phyloP scores from a whole-genome alignment of 2,113 vertebrate genomes.

The Microcebus jonahi region DNA sequence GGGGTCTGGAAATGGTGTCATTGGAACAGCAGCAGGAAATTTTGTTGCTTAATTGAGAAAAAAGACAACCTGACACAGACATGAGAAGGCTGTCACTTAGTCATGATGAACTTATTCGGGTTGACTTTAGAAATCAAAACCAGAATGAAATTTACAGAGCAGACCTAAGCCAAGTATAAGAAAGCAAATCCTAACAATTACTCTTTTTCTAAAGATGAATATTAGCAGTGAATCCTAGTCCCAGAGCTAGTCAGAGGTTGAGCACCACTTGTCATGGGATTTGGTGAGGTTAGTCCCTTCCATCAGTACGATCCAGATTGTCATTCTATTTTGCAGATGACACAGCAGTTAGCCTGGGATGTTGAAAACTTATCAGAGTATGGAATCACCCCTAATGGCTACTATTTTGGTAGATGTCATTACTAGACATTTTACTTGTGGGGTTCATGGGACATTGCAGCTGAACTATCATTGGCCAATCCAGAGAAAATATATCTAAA shows the following conservation, averaged over 20 bases:
- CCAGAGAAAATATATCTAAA: neutral
- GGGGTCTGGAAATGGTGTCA: neutral
- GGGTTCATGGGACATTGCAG: neutral
- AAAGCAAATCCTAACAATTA: neutral
- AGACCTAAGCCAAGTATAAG: neutral
- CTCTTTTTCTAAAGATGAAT: neutral
- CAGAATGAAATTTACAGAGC: slow-evolving; percentile 22
- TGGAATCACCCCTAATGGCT: neutral
- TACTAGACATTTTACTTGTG: neutral
- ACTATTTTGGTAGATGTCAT: neutral
- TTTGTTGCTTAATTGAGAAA: neutral
- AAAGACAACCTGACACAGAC: neutral
- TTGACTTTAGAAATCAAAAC: neutral
- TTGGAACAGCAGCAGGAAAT: neutral
- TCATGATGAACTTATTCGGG: neutral
- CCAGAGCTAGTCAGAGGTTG: neutral
- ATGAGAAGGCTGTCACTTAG: neutral
- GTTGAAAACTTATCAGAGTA: neutral
- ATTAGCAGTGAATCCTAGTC: neutral
- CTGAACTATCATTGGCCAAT: no score
- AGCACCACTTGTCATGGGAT: neutral
- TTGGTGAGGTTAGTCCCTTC: neutral
- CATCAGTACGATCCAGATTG: neutral
- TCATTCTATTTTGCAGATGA: neutral
- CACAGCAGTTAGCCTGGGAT: neutral